Evolutionary conservation across 2,888 invertebrate species (phyloP).

Genomic region (Brachypterus glaber): DNA sequence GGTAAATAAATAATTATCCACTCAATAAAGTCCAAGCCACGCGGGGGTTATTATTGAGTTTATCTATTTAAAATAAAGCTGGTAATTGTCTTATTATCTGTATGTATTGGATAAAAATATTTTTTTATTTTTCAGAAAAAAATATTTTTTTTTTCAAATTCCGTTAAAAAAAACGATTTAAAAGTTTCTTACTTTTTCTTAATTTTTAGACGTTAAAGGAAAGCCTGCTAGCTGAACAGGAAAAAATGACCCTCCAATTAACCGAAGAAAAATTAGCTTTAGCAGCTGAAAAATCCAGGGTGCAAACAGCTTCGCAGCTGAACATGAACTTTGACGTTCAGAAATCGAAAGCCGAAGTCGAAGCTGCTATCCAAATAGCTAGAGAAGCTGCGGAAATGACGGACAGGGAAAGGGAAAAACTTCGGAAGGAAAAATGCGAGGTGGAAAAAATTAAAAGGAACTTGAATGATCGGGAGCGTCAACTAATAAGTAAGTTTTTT

Average conservation of each 20-base stretch:
- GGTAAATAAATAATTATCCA: too few relatives aligned
- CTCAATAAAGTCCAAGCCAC: too few relatives aligned
- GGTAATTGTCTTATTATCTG: background rate
- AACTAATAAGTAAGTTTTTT: too few relatives aligned
- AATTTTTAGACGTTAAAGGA: slow-evolving; percentile 47
- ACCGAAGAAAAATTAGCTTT: slow-evolving; percentile 49
- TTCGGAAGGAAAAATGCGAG: slow-evolving; percentile 33
- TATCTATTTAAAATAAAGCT: too few relatives aligned
- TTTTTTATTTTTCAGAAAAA: too few relatives aligned
- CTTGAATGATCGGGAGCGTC: slow-evolving; percentile 29
- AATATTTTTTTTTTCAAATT: slow-evolving; percentile 4
- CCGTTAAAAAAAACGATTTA: background rate
- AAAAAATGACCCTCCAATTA: slow-evolving; percentile 47
- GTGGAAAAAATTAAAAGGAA: slow-evolving; percentile 33
- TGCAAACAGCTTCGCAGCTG: slow-evolving; percentile 35
- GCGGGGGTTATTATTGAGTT: too few relatives aligned
- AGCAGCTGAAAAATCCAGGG: slow-evolving; percentile 34
- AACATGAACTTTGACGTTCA: slow-evolving; percentile 33
- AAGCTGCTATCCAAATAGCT: slow-evolving; percentile 38
- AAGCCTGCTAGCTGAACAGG: slow-evolving; percentile 49
- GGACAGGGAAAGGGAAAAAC: slow-evolving; percentile 34
- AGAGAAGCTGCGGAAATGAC: slow-evolving; percentile 37
- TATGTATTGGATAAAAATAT: too few relatives aligned
- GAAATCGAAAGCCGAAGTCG: slow-evolving; percentile 36
- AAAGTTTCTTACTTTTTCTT: slow-evolving; percentile 11